Evolutionary conservation across 2,888 invertebrate species (phyloP), one percentile per base, ranked within the genome.

Genomic region (Trisateles emortualis): DNA sequence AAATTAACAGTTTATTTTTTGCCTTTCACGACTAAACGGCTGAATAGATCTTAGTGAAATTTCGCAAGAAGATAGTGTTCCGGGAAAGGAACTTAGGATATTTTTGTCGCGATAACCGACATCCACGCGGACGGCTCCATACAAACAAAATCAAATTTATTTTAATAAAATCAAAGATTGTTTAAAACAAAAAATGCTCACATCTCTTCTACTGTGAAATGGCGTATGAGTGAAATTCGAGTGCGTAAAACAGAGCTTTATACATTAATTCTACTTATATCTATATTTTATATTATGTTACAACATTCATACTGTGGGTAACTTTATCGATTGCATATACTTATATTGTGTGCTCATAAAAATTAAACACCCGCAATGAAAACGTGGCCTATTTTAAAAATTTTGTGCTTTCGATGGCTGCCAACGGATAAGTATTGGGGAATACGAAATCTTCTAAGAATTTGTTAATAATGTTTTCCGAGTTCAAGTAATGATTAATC

Each of bases 301-400:
- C 84, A 86, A 86, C 83, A 87, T 84, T 79, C 66, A 86, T 76
- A 76, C 73, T 79, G 77, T 68, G 76, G 81, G 78, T 83, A 81
- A 77, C 74, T 78, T 79, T 78, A 76, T 76, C 76, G 72, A 72
- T 80, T 81, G 78, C 68, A 74, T 78, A 79, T 74, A 73, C 26
- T 6, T 26, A 26, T 75, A 66, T 69, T 71, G 74, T 79, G 87
- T 88, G 88, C 87, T 78, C 66, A 63, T 78, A 76, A 53, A 74
- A 69, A 76, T 68, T 53, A 78, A 70, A 68, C 59, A 69, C 55
- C 51, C 66, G 74, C 64, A 70, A 66, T 72, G 47, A 68, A 74
- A 65, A 59, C 46, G 52, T 64, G 66, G 53, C 42, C 52, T 68
- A 69, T 52, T 52, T 59, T 47, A 60, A 46, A 53, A 60, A 32